Conservation (phyloP, 2,888 invertebrate species). For the Harpalus rufipes region DNA sequence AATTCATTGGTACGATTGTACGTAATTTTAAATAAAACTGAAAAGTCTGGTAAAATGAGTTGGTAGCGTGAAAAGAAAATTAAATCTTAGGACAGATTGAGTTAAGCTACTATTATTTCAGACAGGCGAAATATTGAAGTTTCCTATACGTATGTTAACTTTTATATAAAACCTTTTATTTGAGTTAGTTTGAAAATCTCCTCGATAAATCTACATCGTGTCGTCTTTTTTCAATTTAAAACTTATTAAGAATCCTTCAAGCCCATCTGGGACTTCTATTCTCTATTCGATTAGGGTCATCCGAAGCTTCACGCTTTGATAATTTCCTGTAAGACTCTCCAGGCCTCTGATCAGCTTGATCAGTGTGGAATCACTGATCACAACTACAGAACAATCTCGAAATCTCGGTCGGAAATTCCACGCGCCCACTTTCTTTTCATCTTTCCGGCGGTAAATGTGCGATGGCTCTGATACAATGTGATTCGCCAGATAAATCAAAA, state of each 20-base stretch:
- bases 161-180: neutral
- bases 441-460: slow-evolving; percentile 46
- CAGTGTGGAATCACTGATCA: slow-evolving; percentile 12
- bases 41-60: no score
- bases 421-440: slow-evolving; percentile 37
- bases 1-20: no score
- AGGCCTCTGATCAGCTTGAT: slow-evolving; percentile 35
- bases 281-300: slow-evolving; percentile 18
- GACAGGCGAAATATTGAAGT: no score
- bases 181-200: neutral
- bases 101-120: no score
- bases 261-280: slow-evolving; percentile 2
- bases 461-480: slow-evolving; percentile 57
- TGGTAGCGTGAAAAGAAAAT: no score
- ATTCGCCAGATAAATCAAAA: slow-evolving; percentile 60
- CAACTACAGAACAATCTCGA: slow-evolving; percentile 11
- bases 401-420: slow-evolving; percentile 26
- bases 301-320: slow-evolving; percentile 21
- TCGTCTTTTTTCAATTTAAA: neutral
- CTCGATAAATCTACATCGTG: neutral
- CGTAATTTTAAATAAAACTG: no score
- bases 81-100: no score
- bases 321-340: slow-evolving; percentile 35
- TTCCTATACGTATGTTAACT: no score
- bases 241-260: slow-evolving; percentile 1